Evolutionary conservation across 2,797 vertebrate genomes (phyloP).

Genomic region (Sparus aurata): DNA sequence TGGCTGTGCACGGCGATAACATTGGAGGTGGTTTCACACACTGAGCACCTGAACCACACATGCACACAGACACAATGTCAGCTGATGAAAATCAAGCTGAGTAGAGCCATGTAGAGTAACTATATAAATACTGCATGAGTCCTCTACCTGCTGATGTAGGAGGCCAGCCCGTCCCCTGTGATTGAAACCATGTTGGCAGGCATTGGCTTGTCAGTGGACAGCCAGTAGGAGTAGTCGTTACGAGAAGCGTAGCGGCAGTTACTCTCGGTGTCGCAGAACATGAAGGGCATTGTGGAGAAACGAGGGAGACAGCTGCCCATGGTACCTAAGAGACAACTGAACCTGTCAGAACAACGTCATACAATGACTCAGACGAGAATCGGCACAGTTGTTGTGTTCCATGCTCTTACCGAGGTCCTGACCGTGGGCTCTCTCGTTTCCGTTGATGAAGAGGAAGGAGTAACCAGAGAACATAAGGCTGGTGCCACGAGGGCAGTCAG

Average conservation of each 20-base stretch:
- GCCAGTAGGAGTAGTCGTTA: constrained; percentile 95
- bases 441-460: constrained; percentile 93
- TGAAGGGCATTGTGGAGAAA: constrained; percentile 95
- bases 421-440: constrained; percentile 92
- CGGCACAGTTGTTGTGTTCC: background rate
- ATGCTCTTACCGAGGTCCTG: constrained; percentile 91
- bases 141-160: constrained; percentile 91
- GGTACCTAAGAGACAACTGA: constrained; percentile 82
- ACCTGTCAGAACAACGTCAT: background rate
- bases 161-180: constrained; percentile 85
- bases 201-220: constrained; percentile 90
- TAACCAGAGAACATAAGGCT: constrained; percentile 89
- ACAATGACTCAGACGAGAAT: background rate
- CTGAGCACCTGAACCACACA: constrained; percentile 84
- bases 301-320: constrained; percentile 92
- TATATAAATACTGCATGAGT: background rate
- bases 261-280: constrained; percentile 93
- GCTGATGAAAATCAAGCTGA: background rate
- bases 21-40: constrained; percentile 89
- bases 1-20: constrained; percentile 91
- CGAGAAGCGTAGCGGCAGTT: constrained; percentile 93
- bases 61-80: background rate
- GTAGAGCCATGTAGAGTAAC: background rate
- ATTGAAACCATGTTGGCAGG: constrained; percentile 89
- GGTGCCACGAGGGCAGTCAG: constrained; percentile 89